Base-by-base conservation (phyloP, 1,140 invertebrate genomes). In the Pachyrhynchus sulphureomaculatus region DNA sequence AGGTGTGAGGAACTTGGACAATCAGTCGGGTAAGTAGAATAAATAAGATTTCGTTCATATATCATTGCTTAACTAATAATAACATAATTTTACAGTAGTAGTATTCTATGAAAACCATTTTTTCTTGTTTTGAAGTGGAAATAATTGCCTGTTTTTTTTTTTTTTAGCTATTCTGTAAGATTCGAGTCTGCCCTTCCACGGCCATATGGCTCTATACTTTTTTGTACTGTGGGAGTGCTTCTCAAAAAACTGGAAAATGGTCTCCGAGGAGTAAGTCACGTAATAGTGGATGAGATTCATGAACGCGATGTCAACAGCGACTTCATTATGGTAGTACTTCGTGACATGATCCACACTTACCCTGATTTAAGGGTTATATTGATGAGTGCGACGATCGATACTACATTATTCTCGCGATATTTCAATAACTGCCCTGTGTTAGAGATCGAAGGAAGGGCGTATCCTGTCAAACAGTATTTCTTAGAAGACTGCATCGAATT, bases 381-480 rank as follows among this genome's bases (percentile, higher is more conserved):
- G 17, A 99, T 99, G 96, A 98, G 95, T 4, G 96, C 97, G 3
- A 97, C 96, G 0, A 93, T 99, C 54, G 94, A 97, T 70, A 94
- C 91, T 0, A 85, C 89, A 0, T 80, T 96, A 0, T 99, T 99
- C 76, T 86, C 88, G 2, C 80, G 87, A 9, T 99, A 99, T 77
- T 99, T 99, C 77, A 90, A 90, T 53, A 82, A 89, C 58, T 95
- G 93, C 77, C 92, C 92, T 0, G 86, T 93, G 0, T 78, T 90
- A 57, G 86, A 89, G 80, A 86, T 94, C 1, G 84, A 86, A 1
- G 93, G 93, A 0, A 80, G 89, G 36, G 82, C 91, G 1, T 92
- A 82, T 75, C 91, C 92, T 0, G 92, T 96, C 0, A 78, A 88
- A 56, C 89, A 94, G 66, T 95, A 92, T 74, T 97, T 92, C 75